These are phyloP conservation scores for Ivindomyrus marchei DNA, from an alignment of 2,113 vertebrate genomes.

Conservation along the genomic window DNA sequence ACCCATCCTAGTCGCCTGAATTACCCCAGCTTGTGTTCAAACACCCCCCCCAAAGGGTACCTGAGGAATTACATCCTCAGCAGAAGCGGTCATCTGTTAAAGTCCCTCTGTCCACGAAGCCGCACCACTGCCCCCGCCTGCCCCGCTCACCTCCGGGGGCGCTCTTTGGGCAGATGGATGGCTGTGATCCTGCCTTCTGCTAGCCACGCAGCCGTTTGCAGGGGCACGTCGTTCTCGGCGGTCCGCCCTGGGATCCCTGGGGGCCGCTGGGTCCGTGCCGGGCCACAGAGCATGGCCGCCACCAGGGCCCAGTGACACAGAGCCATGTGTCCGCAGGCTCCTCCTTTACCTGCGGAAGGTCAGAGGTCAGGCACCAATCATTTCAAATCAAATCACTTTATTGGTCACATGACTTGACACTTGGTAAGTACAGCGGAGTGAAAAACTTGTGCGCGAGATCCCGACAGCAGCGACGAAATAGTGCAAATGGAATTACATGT, in stretches of 20 bases:
- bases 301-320: constrained; percentile 24
- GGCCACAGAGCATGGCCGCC: constrained; percentile 39
- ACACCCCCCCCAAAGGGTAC: neutral
- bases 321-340: neutral
- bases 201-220: constrained; percentile 58
- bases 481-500: neutral
- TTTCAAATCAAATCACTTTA: neutral
- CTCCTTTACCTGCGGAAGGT: neutral
- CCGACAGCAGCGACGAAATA: neutral
- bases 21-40: neutral
- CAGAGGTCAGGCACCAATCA: neutral
- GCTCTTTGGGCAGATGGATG: constrained; percentile 66
- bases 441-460: neutral
- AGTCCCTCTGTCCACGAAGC: neutral
- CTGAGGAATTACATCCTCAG: neutral
- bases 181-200: constrained; percentile 68
- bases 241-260: constrained; percentile 29
- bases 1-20: neutral
- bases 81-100: constrained; percentile 8
- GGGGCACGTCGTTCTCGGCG: constrained; percentile 61
- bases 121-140: constrained; percentile 17
- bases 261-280: constrained; percentile 34
- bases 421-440: neutral
- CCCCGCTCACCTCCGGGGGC: constrained; percentile 65
- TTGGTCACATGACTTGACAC: neutral